Evolutionary conservation across 2,888 invertebrate species (phyloP).

Genomic region (Drosophila quinaria): DNA sequence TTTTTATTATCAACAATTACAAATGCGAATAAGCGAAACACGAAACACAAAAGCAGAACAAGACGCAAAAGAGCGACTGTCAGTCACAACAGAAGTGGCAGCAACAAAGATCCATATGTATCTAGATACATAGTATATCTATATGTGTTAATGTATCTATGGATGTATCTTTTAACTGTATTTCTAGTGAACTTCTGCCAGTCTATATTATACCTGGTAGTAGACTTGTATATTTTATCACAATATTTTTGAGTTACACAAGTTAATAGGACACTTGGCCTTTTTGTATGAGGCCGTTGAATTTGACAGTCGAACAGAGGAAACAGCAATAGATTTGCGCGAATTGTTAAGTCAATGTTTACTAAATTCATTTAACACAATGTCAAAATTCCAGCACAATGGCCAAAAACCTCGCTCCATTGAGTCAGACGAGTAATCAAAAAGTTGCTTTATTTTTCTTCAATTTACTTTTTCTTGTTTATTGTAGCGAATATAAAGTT

Average conservation of each 20-base stretch:
- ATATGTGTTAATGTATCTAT: background rate
- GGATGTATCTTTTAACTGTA: constrained; percentile 5
- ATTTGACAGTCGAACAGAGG: constrained; percentile 6
- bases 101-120: constrained; percentile 23
- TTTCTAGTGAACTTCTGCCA: background rate
- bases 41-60: constrained; percentile 1
- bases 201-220: constrained; percentile 10
- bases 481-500: background rate
- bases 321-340: constrained; percentile 6
- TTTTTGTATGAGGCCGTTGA: constrained; percentile 2
- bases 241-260: background rate
- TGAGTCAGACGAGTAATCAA: constrained; percentile 8
- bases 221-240: background rate
- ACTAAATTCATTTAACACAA: constrained; percentile 38
- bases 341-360: constrained; percentile 44
- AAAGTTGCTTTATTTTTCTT: constrained; percentile 4
- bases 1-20: constrained; percentile 9
- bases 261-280: background rate
- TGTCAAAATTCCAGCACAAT: constrained; percentile 15
- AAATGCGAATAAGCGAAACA: constrained; percentile 25
- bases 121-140: background rate
- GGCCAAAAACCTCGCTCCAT: constrained; percentile 16
- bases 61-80: constrained; percentile 1
- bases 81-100: constrained; percentile 4
- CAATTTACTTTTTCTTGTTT: background rate